Evolutionary conservation across 2,797 vertebrate genomes (phyloP), one percentile per base, ranked within the genome.

Genomic region (Dipus sagitta): DNA sequence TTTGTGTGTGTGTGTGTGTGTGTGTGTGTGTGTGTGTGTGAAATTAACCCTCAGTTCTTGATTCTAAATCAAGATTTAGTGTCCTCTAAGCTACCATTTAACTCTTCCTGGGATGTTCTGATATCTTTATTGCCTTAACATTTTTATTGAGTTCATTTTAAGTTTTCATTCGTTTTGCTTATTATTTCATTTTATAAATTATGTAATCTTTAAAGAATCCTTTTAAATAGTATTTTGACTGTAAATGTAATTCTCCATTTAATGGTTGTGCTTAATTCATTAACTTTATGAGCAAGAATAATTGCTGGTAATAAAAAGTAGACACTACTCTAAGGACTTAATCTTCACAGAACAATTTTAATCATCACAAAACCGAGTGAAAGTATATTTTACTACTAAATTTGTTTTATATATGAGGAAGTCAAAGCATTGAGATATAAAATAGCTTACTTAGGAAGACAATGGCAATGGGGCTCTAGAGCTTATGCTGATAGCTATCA

Each of bases 211-310:
- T 68, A 72, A 87, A 58, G 6, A 82, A 70, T 78, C 30, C 42
- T 75, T 54, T 71, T 54, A 30, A 60, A 38, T 71, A 20, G 0
- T 70, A 58, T 67, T 84, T 93, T 95, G 15, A 87, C 12, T 58
- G 21, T 90, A 54, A 72, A 80, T 64, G 47, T 72, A 82, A 77
- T 78, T 81, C 71, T 77, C n/a, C 34, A 70, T 90, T 87, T 79
- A 95, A 70, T 75, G 70, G 17, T 7, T 83, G 21, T 84, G 2
- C 30, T 82, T 91, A 79, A 94, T 88, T 92, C 42, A 68, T 86
- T 88, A 92, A 83, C 28, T 92, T 94, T 70, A 92, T 71, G 21
- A 88, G 14, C 71, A 86, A 88, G 15, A 47, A n/a, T 90, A 86
- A 88, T 15, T 86, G 26, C 10, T 88, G 21, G 26, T 24, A 88